Conservation (phyloP, 2,888 invertebrate genomes). For the Hyalella azteca region DNA sequence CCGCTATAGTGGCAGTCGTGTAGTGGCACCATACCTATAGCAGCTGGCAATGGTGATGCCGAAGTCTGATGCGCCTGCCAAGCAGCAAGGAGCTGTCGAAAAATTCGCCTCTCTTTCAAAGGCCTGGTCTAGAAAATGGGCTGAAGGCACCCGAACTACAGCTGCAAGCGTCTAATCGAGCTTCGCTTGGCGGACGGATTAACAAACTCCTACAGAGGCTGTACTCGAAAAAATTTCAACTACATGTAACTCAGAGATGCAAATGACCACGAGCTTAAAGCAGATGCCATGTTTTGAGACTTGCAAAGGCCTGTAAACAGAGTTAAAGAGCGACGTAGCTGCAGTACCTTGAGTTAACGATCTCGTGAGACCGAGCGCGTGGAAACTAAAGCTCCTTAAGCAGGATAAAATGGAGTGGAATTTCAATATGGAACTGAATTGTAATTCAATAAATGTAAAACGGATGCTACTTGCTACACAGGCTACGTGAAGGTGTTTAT, state of each 20-base stretch:
- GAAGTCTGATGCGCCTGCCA: not conserved
- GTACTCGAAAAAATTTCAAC: not conserved
- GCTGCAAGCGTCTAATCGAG: not conserved
- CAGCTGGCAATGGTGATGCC: constrained; percentile 13
- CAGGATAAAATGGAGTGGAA: not conserved
- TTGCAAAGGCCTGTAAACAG: not conserved
- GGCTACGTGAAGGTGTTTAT: too few relatives aligned
- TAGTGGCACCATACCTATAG: too few relatives aligned
- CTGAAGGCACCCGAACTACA: not conserved
- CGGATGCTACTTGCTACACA: too few relatives aligned
- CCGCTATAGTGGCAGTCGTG: too few relatives aligned
- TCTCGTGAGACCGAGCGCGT: not conserved
- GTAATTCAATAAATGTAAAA: too few relatives aligned
- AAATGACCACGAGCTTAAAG: not conserved
- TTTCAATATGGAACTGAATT: not conserved
- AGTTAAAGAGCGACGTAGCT: not conserved
- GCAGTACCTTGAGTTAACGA: not conserved
- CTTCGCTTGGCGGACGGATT: not conserved
- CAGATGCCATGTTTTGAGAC: constrained; percentile 22
- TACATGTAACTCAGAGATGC: not conserved
- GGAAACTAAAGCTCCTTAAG: not conserved
- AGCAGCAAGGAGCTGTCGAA: too few relatives aligned
- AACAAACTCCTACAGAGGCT: not conserved
- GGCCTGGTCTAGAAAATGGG: too few relatives aligned
- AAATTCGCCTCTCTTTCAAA: too few relatives aligned